These are phyloP conservation scores for Lasioglossum figueresi DNA, from an alignment of 2,888 invertebrate genomes.

Conservation along the genomic window DNA sequence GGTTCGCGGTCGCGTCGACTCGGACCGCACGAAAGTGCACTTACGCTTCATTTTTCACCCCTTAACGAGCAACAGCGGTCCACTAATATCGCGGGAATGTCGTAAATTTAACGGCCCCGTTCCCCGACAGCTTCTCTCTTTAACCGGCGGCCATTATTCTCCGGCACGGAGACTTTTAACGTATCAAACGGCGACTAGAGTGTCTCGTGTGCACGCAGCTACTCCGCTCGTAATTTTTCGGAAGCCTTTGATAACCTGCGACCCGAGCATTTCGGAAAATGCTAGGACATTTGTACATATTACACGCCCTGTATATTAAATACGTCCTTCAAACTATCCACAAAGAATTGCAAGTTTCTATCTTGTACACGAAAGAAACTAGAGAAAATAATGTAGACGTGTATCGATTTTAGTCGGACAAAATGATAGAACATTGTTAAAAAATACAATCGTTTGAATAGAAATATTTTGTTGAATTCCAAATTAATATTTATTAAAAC, in stretches of 20 bases:
- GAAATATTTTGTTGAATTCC: too few species aligned
- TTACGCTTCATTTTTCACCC: constrained; percentile 45
- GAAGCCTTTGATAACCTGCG: constrained; percentile 29
- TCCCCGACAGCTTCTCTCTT: constrained; percentile 10
- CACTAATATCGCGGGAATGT: constrained; percentile 44
- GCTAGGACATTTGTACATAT: too few species aligned
- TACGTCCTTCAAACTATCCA: too few species aligned
- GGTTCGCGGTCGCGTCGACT: background rate
- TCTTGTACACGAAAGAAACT: too few species aligned
- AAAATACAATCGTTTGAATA: too few species aligned
- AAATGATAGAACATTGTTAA: too few species aligned
- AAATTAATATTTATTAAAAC: too few species aligned
- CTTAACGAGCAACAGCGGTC: constrained; percentile 45
- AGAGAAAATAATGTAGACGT: too few species aligned
- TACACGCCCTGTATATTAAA: too few species aligned
- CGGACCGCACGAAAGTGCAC: constrained; percentile 11
- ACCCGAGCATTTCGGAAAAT: too few species aligned
- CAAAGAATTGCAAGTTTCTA: too few species aligned
- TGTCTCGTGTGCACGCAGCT: constrained; percentile 13
- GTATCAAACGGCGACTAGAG: constrained; percentile 30
- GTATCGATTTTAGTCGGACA: too few species aligned
- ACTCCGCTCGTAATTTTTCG: constrained; percentile 25
- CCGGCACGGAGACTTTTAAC: constrained; percentile 27
- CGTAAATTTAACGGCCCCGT: constrained; percentile 51
- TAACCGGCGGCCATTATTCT: constrained; percentile 37